These are phyloP conservation scores for Parascotia fuliginaria DNA, from an alignment of 2,888 invertebrate genomes.

Conservation along the genomic window DNA sequence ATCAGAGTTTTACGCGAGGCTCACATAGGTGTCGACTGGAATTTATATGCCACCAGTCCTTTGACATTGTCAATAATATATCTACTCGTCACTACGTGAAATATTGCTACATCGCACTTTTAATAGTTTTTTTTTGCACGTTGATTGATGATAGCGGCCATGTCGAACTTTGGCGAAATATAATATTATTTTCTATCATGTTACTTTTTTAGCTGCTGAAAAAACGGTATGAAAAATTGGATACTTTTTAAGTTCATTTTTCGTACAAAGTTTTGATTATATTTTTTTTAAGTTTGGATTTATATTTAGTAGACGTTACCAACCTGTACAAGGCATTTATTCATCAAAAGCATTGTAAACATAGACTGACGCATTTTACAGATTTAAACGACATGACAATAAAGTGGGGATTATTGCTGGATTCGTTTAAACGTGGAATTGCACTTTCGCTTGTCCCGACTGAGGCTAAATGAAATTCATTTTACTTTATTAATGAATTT, in stretches of 20 bases:
- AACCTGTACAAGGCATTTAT: constrained; percentile 9
- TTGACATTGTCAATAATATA: constrained; percentile 38
- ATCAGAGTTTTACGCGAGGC: constrained; percentile 77
- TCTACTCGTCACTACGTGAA: constrained; percentile 10
- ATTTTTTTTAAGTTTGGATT: constrained; percentile 18
- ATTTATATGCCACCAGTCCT: constrained; percentile 58
- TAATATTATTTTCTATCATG: constrained; percentile 4
- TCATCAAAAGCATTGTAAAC: constrained; percentile 25
- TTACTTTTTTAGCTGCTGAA: constrained; percentile 9
- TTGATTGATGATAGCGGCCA: constrained; percentile 31
- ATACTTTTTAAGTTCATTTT: constrained; percentile 13
- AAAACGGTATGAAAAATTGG: constrained; percentile 6
- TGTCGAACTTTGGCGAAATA: constrained; percentile 18
- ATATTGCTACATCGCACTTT: constrained; percentile 21
- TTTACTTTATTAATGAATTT: constrained; percentile 28
- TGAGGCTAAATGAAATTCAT: constrained; percentile 34
- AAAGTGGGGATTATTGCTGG: constrained; percentile 48
- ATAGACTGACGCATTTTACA: constrained; percentile 27
- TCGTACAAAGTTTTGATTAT: constrained; percentile 18
- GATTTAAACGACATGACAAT: constrained; percentile 36
- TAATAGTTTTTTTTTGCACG: constrained; percentile 22
- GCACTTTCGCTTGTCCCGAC: constrained; percentile 36
- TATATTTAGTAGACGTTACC: constrained; percentile 14
- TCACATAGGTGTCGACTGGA: constrained; percentile 69
- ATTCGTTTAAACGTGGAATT: constrained; percentile 46